These are phyloP conservation scores for Heliangelus exortis DNA, from an alignment of 2,797 vertebrate species.

Conservation along the genomic window DNA sequence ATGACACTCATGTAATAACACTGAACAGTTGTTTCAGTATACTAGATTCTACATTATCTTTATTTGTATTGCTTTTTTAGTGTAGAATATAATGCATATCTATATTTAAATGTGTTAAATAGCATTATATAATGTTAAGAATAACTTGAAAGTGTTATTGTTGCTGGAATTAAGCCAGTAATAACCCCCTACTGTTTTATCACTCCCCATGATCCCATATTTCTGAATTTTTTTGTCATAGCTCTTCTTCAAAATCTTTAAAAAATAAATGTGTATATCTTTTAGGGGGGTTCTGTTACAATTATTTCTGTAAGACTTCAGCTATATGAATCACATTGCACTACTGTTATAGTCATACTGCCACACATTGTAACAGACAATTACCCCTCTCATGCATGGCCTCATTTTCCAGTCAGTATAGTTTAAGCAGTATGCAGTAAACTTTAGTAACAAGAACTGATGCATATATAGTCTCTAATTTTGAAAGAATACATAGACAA, in stretches of 20 bases:
- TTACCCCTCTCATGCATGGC: neutral
- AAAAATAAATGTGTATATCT: neutral
- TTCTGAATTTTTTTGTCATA: slow-evolving; percentile 10
- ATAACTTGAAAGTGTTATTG: neutral
- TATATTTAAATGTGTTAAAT: slow-evolving; percentile 1
- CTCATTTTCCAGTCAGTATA: neutral
- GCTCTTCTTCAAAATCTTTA: neutral
- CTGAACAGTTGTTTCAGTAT: neutral
- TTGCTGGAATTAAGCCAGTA: neutral
- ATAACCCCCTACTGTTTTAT: neutral
- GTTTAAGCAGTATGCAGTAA: neutral
- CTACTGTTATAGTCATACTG: neutral
- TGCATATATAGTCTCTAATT: neutral
- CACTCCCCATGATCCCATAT: neutral
- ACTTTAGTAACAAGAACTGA: neutral
- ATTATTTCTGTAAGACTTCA: neutral
- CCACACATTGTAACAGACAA: neutral
- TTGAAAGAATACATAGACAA: neutral
- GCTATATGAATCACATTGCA: neutral
- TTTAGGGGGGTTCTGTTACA: neutral
- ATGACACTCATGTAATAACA: neutral
- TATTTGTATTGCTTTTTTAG: neutral
- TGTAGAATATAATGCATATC: neutral
- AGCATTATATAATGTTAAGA: neutral
- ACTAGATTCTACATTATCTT: neutral